phyloP scores from a whole-genome alignment of 2,113 vertebrate species.

The Alaudala cheleensis region DNA sequence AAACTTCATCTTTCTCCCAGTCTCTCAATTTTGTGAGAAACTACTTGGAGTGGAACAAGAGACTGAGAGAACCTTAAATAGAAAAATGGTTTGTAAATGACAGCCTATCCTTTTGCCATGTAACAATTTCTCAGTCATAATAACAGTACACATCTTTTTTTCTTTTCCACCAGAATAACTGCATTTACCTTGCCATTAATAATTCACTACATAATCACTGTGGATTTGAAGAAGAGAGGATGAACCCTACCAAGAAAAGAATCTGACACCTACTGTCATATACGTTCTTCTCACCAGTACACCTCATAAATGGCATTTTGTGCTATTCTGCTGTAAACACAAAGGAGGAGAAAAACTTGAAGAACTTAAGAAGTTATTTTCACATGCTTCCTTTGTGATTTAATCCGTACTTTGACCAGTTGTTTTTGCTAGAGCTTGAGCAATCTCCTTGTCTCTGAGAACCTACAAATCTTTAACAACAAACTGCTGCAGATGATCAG shows the following conservation, averaged over 20 bases:
- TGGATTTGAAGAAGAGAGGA: conserved; percentile 30
- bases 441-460: neutral
- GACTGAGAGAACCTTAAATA: neutral
- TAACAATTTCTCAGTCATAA: conserved; percentile 33
- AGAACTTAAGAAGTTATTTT: conserved; percentile 16
- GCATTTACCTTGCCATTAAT: conserved; percentile 34
- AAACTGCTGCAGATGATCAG: neutral
- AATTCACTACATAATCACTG: conserved; percentile 31
- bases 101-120: conserved; percentile 7
- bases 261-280: neutral
- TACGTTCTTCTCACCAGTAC: conserved; percentile 16
- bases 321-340: neutral
- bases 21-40: neutral
- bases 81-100: conserved; percentile 19
- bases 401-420: neutral
- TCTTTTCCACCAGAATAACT: conserved; percentile 37
- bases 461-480: neutral
- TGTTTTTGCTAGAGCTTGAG: neutral
- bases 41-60: neutral
- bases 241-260: conserved; percentile 41
- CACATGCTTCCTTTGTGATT: neutral
- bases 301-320: neutral
- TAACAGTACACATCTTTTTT: neutral
- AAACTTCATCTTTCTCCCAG: neutral
- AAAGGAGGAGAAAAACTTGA: neutral